phyloP scores from a whole-genome alignment of 1,140 invertebrate genomes.

The Thaumetopoea pityocampa region DNA sequence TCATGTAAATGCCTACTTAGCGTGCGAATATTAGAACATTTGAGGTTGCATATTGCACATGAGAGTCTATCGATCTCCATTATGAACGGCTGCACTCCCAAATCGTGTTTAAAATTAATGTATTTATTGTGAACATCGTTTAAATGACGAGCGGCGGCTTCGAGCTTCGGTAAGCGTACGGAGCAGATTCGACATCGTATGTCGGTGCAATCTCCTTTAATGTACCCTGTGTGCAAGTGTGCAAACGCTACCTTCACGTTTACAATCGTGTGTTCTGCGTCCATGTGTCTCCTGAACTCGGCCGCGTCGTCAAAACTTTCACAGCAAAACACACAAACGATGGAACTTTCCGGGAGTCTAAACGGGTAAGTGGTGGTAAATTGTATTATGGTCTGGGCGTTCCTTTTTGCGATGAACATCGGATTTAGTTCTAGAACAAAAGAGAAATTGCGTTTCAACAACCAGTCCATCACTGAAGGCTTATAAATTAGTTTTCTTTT shows the following conservation, averaged over 20 bases:
- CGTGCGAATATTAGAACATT: conserved; percentile 36
- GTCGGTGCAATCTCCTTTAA: conserved; percentile 52
- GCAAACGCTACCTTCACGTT: conserved; percentile 12
- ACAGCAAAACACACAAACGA: conserved; percentile 58
- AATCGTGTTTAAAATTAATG: conserved; percentile 30
- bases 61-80: conserved; percentile 39
- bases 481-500: no score
- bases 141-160: conserved; percentile 42
- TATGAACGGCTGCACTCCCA: conserved; percentile 47
- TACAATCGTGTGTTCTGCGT: conserved; percentile 1
- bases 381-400: conserved; percentile 55
- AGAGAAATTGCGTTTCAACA: no score
- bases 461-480: no score
- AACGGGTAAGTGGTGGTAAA: conserved; percentile 56
- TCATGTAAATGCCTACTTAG: conserved; percentile 53
- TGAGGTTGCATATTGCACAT: conserved; percentile 44
- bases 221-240: conserved; percentile 38
- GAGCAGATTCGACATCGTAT: conserved; percentile 44
- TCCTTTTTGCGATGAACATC: conserved; percentile 51
- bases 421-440: conserved; percentile 61
- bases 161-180: conserved; percentile 28
- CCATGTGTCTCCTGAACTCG: conserved; percentile 41
- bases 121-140: conserved; percentile 29
- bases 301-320: conserved; percentile 41
- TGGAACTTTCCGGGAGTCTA: conserved; percentile 47